A percentile compares a stretch with the other conserved stretches of the same genome.
phyloP scores from a whole-genome alignment of 2,797 vertebrate genomes.

The Phataginus tetradactyla region DNA sequence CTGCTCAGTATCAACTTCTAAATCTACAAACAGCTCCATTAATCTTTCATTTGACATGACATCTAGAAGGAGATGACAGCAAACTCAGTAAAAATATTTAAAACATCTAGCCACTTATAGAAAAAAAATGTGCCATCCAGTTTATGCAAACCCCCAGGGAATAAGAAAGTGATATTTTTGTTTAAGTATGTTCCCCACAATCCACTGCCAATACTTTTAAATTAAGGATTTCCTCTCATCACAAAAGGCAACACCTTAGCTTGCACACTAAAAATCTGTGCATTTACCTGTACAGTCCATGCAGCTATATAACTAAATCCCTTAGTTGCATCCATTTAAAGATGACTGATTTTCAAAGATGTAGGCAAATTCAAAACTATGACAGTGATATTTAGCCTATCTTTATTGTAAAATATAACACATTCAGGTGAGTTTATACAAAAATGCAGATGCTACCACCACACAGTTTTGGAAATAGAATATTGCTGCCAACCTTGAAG shows the following conservation, averaged over 20 bases:
- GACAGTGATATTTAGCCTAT: background rate
- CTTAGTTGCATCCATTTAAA: background rate
- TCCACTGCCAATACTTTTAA: slow-evolving; percentile 37
- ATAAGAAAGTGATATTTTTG: slow-evolving; percentile 31
- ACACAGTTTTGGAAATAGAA: background rate
- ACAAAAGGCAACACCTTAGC: background rate
- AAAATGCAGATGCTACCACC: background rate
- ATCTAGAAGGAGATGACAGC: slow-evolving; percentile 25
- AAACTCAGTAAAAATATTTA: slow-evolving; percentile 49
- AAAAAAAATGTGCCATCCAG: slow-evolving; percentile 37
- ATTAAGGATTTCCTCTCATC: slow-evolving; percentile 29
- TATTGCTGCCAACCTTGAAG: background rate
- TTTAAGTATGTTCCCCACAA: background rate
- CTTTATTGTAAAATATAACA: background rate
- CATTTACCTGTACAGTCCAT: background rate
- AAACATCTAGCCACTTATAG: slow-evolving; percentile 26
- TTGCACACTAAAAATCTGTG: background rate
- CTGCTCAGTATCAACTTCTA: slow-evolving; percentile 27
- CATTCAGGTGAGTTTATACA: background rate
- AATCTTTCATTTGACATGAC: slow-evolving; percentile 53
- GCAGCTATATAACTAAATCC: background rate
- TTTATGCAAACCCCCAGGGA: slow-evolving; percentile 37
- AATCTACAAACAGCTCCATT: slow-evolving; percentile 36
- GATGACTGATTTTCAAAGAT: slow-evolving; percentile 19
- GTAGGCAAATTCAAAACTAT: background rate